These are phyloP conservation scores for Myxocyprinus asiaticus DNA, from an alignment of 2,113 vertebrate species.

Conservation along the genomic window DNA sequence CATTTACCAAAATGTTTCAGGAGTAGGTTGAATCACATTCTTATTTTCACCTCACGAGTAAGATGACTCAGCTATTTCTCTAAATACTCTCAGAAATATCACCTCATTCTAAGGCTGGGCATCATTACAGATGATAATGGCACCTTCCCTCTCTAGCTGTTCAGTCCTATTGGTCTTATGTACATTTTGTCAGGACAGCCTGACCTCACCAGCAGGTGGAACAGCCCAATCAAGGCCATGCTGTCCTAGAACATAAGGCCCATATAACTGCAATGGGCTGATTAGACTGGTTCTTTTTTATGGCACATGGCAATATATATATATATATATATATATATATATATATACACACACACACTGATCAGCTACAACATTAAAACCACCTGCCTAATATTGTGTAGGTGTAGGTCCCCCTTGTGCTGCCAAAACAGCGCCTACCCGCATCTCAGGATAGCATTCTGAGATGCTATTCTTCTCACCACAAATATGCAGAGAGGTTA, in stretches of 20 bases:
- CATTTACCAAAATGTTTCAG: conserved; percentile 24
- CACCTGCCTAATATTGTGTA: too few species aligned
- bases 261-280: conserved; percentile 3
- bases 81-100: conserved; percentile 28
- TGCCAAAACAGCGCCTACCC: too few species aligned
- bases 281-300: neutral
- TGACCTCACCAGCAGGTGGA: conserved; percentile 52
- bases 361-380: too few species aligned
- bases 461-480: too few species aligned
- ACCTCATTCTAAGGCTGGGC: conserved; percentile 10
- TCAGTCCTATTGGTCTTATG: conserved; percentile 14
- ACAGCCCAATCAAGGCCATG: conserved; percentile 50
- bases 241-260: conserved; percentile 33
- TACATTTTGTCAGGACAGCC: conserved; percentile 40
- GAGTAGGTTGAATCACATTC: conserved; percentile 37
- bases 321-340: neutral
- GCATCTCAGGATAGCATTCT: too few species aligned
- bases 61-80: conserved; percentile 36
- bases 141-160: neutral
- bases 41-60: conserved; percentile 5
- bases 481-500: too few species aligned
- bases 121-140: conserved; percentile 3
- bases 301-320: neutral
- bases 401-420: too few species aligned
- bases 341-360: too few species aligned